Conservation (phyloP, 2,797 vertebrate species). For the Hydrolagus colliei region DNA sequence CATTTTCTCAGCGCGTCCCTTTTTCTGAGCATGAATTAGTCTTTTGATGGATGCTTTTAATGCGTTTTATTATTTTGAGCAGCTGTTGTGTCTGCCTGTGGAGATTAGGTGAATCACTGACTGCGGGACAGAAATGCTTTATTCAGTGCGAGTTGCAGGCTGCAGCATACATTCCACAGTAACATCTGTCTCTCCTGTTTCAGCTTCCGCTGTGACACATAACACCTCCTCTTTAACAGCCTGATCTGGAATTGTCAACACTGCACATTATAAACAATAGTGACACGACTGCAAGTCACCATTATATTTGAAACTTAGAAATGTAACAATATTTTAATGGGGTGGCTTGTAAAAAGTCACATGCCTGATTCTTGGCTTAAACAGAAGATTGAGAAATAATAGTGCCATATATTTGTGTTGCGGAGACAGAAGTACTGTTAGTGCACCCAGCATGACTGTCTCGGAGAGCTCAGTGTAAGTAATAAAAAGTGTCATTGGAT, state of each 20-base stretch:
- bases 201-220: slow-evolving; percentile 3
- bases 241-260: neutral
- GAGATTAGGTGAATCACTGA: slow-evolving; percentile 67
- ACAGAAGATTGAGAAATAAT: neutral
- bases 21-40: slow-evolving; percentile 5
- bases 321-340: neutral
- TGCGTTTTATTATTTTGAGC: slow-evolving; percentile 62
- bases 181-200: slow-evolving; percentile 21
- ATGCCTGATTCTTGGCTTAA: neutral
- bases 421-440: neutral
- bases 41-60: slow-evolving; percentile 61
- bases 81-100: slow-evolving; percentile 55
- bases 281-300: neutral
- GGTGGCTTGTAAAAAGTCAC: neutral
- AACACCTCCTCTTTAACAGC: slow-evolving; percentile 1
- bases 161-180: slow-evolving; percentile 45
- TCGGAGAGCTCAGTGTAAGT: too few species aligned
- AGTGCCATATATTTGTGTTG: neutral
- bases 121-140: slow-evolving; percentile 67
- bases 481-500: neutral
- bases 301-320: neutral
- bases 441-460: neutral
- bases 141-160: slow-evolving; percentile 67
- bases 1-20: neutral
- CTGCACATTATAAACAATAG: neutral